phyloP scores from a whole-genome alignment of 2,113 vertebrate species.

The Rhegmatorhina hoffmannsi region DNA sequence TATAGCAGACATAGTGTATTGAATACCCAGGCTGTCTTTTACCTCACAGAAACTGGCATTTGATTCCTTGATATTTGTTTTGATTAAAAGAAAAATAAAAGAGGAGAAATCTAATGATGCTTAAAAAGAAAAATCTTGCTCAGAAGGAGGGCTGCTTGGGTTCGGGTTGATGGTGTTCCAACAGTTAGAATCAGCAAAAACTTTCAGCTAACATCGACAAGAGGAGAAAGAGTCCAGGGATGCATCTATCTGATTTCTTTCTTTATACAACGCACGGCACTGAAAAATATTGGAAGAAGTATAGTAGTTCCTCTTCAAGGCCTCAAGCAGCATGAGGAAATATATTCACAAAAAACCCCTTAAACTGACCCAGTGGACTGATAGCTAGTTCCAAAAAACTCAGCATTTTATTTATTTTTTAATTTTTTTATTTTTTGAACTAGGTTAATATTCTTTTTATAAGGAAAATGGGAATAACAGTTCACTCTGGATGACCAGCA shows the following conservation, averaged over 20 bases:
- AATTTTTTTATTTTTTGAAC: background rate
- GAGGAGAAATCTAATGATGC: background rate
- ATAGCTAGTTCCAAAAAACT: conserved; percentile 30
- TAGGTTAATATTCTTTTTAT: conserved; percentile 44
- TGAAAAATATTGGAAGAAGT: background rate
- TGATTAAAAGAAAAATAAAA: background rate
- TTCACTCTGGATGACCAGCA: background rate
- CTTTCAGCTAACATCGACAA: background rate
- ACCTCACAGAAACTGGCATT: background rate
- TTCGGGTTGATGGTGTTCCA: background rate
- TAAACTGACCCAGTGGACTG: background rate
- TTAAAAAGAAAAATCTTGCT: background rate
- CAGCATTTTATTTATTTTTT: background rate
- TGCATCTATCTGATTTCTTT: background rate
- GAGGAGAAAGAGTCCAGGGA: background rate
- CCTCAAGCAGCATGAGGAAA: background rate
- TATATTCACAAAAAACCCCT: conserved; percentile 2
- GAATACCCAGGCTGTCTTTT: background rate
- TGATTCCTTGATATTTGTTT: background rate
- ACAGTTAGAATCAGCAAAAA: background rate
- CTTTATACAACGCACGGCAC: background rate
- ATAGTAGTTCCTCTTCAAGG: conserved; percentile 14
- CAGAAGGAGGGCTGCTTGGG: background rate
- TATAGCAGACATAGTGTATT: background rate
- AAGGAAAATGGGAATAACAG: conserved; percentile 52